Conservation (phyloP, 2,888 invertebrate species). For the Campoletis raptor region DNA sequence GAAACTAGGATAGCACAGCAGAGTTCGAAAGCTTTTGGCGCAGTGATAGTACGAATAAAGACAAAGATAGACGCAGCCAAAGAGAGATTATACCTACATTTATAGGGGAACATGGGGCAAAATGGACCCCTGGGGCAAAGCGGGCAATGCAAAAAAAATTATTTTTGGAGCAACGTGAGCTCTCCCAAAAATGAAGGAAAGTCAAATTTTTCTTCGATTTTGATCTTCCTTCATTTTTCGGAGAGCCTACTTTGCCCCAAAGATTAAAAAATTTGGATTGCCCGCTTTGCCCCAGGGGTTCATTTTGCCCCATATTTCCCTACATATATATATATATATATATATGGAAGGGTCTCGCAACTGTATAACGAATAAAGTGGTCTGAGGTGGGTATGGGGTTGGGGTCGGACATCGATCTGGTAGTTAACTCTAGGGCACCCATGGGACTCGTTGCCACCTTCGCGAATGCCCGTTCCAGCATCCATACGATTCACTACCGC, state of each 20-base stretch:
- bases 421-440: slow-evolving; percentile 83
- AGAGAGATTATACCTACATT: no score
- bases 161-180: no score
- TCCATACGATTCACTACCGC: slow-evolving; percentile 74
- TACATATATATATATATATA: background rate
- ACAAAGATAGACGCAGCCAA: background rate
- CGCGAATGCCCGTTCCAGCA: slow-evolving; percentile 74
- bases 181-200: no score
- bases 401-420: slow-evolving; percentile 83
- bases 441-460: slow-evolving; percentile 83
- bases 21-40: slow-evolving; percentile 48
- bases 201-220: no score
- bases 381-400: slow-evolving; percentile 67
- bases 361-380: slow-evolving; percentile 63
- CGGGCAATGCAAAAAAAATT: no score
- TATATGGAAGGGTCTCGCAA: slow-evolving; percentile 26
- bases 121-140: no score
- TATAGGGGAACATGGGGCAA: no score
- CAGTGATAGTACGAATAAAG: slow-evolving; percentile 22
- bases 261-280: no score
- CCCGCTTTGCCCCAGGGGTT: no score
- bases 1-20: slow-evolving; percentile 43
- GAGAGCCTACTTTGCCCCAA: no score
- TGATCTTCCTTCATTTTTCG: no score
- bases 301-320: no score